Evolutionary conservation across 2,888 invertebrate species (phyloP).

Genomic region (Pogonocherus hispidulus): DNA sequence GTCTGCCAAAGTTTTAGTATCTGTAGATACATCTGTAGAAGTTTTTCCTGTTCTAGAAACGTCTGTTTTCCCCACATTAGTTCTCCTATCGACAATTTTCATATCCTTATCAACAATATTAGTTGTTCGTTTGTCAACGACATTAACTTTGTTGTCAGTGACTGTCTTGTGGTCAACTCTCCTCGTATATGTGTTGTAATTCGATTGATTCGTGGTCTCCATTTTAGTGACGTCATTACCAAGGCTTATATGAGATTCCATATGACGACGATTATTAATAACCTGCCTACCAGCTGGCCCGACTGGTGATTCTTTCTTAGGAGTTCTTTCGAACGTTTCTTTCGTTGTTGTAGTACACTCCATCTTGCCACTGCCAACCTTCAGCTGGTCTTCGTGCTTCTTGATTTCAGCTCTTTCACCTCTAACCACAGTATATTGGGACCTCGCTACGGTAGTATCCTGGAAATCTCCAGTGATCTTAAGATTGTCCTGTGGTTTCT

Average conservation of each 20-base stretch:
- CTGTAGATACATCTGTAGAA: constrained; percentile 57
- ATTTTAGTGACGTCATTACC: constrained; percentile 72
- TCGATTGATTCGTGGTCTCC: constrained; percentile 74
- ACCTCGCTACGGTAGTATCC: constrained; percentile 67
- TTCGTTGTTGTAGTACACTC: constrained; percentile 70
- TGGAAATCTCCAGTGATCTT: constrained; percentile 70
- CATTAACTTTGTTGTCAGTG: constrained; percentile 47
- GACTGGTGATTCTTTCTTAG: constrained; percentile 70
- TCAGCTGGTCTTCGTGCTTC: constrained; percentile 70
- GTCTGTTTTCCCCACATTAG: constrained; percentile 43
- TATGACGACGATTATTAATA: constrained; percentile 73
- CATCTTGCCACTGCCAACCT: constrained; percentile 70
- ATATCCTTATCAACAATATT: constrained; percentile 35
- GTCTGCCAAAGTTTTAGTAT: constrained; percentile 69
- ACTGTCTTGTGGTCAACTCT: constrained; percentile 56
- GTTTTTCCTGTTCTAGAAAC: constrained; percentile 45
- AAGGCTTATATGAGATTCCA: constrained; percentile 77
- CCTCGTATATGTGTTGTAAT: constrained; percentile 68
- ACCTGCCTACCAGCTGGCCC: constrained; percentile 65
- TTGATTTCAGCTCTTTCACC: constrained; percentile 70
- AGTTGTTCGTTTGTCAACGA: constrained; percentile 39
- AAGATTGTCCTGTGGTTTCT: constrained; percentile 72
- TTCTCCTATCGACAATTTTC: constrained; percentile 36
- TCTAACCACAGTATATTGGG: constrained; percentile 68
- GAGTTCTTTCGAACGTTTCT: constrained; percentile 71